These are phyloP conservation scores for Euglossa dilemma DNA, from an alignment of 1,140 invertebrate genomes.

Conservation along the genomic window DNA sequence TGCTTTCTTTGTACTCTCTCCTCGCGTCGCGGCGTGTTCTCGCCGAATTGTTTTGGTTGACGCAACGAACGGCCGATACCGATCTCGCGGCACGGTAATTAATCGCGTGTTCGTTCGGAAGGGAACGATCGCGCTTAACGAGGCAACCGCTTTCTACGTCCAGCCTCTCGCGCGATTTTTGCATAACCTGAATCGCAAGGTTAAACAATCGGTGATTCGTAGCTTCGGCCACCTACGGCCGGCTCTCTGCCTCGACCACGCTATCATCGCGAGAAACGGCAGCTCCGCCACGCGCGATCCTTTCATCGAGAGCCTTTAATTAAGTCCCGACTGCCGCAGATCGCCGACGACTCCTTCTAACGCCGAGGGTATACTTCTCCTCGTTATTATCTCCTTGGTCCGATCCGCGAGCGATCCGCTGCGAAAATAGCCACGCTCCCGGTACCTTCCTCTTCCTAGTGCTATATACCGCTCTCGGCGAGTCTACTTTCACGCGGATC, in stretches of 20 bases:
- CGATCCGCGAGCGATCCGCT: no score
- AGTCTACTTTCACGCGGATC: conserved; percentile 35
- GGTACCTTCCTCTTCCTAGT: no score
- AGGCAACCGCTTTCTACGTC: conserved; percentile 28
- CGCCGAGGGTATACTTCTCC: no score
- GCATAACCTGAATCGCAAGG: conserved; percentile 29
- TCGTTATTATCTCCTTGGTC: background rate
- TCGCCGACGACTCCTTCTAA: no score
- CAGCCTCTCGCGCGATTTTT: conserved; percentile 13
- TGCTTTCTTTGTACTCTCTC: conserved; percentile 6
- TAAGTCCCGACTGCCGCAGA: background rate
- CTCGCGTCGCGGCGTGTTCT: background rate
- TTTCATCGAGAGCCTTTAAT: background rate
- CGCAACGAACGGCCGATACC: conserved; percentile 17
- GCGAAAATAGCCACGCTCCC: no score
- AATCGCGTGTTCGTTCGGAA: conserved; percentile 39
- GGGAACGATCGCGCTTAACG: conserved; percentile 49
- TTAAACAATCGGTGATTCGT: conserved; percentile 22
- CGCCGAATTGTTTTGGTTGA: conserved; percentile 30
- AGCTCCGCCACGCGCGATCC: background rate
- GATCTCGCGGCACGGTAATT: conserved; percentile 43
- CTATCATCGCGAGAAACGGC: background rate
- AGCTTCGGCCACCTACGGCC: background rate
- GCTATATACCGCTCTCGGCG: background rate
- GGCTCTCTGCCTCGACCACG: background rate